phyloP scores from a whole-genome alignment of 1,140 invertebrate genomes.

The Hetaerina americana region DNA sequence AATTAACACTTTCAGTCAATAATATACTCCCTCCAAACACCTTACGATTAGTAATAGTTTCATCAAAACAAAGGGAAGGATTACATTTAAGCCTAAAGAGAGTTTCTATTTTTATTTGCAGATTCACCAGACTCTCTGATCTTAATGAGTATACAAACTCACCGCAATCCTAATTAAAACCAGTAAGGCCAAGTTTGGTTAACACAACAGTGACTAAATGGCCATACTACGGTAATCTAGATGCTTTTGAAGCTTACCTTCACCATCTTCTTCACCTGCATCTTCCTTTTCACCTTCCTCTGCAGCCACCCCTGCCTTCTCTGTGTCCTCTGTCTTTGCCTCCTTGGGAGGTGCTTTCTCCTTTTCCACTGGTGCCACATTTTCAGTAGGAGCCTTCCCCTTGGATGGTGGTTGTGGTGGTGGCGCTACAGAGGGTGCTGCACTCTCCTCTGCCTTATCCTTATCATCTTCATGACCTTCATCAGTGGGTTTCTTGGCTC shows the following conservation, averaged over 20 bases:
- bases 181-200: too few species aligned
- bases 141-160: too few species aligned
- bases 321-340: constrained; percentile 19
- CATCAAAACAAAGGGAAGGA: too few species aligned
- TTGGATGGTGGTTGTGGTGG: background rate
- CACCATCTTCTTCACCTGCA: constrained; percentile 26
- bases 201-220: background rate
- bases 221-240: too few species aligned
- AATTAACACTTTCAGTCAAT: too few species aligned
- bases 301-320: constrained; percentile 17
- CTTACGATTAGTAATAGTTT: too few species aligned
- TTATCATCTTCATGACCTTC: background rate
- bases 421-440: background rate
- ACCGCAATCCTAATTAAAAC: too few species aligned
- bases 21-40: too few species aligned
- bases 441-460: constrained; percentile 17
- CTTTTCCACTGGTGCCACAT: constrained; percentile 20
- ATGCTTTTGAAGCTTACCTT: constrained; percentile 17
- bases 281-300: constrained; percentile 24
- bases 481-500: background rate
- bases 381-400: constrained; percentile 27
- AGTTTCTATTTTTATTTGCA: too few species aligned
- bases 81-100: too few species aligned
- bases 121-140: too few species aligned
- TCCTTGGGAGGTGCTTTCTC: constrained; percentile 9